A percentile compares a stretch with the other conserved stretches of the same genome.
Conservation (phyloP, 1,140 invertebrate genomes). For the Colletes latitarsis region DNA sequence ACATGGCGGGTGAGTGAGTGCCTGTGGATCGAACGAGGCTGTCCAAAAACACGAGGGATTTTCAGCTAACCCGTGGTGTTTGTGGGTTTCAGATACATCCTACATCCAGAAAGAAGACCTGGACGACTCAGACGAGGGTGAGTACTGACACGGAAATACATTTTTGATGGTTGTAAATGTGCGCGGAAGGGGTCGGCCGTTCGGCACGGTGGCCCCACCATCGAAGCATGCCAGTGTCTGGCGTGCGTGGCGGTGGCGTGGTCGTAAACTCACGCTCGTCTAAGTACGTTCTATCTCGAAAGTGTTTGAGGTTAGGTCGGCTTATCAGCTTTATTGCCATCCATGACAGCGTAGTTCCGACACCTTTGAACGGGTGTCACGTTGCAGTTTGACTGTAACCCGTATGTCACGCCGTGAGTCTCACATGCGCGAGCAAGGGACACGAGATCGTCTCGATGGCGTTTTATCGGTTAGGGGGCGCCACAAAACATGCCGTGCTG, state of each 20-base stretch:
- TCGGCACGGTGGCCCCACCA: constrained; percentile 53
- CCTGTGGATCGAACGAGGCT: constrained; percentile 73
- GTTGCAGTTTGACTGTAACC: constrained; percentile 35
- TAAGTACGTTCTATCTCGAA: constrained; percentile 17
- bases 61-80: constrained; percentile 77
- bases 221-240: constrained; percentile 53
- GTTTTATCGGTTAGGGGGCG: constrained; percentile 62
- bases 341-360: constrained; percentile 21
- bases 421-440: constrained; percentile 18
- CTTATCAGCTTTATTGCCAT: not conserved
- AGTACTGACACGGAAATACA: constrained; percentile 63
- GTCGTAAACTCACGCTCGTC: constrained; percentile 28
- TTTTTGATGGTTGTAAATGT: constrained; percentile 26
- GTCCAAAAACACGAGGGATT: constrained; percentile 75
- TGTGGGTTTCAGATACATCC: constrained; percentile 80
- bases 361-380: constrained; percentile 40
- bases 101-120: constrained; percentile 74
- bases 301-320: constrained; percentile 59
- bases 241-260: constrained; percentile 44
- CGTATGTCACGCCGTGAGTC: constrained; percentile 48
- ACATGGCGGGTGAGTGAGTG: constrained; percentile 82
- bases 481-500: constrained; percentile 56
- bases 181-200: constrained; percentile 39
- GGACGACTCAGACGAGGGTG: constrained; percentile 73
- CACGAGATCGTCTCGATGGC: constrained; percentile 45